Evolutionary conservation across 2,888 invertebrate species (phyloP), one percentile per base, ranked within the genome.

Genomic region (Phengaris alcon): DNA sequence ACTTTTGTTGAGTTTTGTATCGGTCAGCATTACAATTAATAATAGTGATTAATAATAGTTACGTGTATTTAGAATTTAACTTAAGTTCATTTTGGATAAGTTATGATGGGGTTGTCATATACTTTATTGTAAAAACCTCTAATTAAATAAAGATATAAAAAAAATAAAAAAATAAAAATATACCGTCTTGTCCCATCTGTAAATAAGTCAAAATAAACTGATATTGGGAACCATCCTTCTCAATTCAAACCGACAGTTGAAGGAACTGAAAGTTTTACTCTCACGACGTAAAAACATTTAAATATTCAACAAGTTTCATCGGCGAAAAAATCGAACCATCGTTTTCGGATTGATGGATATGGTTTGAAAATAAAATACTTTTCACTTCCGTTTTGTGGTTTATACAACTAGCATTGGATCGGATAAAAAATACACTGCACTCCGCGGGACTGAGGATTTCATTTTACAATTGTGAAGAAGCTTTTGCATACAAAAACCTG

Each of bases 371-470:
- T n/a, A 64, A 64, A 64, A 44, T 64, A 64, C 64, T 64, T 64
- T 64, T 64, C 64, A 64, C 12, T 64, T 64, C 64, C 64, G 64
- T 64, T 64, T 64, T 13, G 64, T 12, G 64, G 64, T 64, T 44
- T 59, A 22, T 59, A 22, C 35, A 64, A 52, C 52, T 35, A 5
- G 64, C 13, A 64, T 64, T 64, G 64, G 64, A 64, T 15, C 13
- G 57, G 2, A 57, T 15, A 8, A 35, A 22, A 35, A 35, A 35
- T 35, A 35, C 4, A 35, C 35, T 35, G 35, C 35, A 35, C 35
- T 35, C 2, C 35, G 52, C 48, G 5, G 48, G 7, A 5, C 5
- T 7, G 48, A 6, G 48, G 7, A 48, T 48, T 48, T 6, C 2
- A 7, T 48, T 48, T 48, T 48, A 48, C 35, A 48, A 48, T 48